phyloP scores from a whole-genome alignment of 2,888 invertebrate genomes.

The Microchrysa polita region DNA sequence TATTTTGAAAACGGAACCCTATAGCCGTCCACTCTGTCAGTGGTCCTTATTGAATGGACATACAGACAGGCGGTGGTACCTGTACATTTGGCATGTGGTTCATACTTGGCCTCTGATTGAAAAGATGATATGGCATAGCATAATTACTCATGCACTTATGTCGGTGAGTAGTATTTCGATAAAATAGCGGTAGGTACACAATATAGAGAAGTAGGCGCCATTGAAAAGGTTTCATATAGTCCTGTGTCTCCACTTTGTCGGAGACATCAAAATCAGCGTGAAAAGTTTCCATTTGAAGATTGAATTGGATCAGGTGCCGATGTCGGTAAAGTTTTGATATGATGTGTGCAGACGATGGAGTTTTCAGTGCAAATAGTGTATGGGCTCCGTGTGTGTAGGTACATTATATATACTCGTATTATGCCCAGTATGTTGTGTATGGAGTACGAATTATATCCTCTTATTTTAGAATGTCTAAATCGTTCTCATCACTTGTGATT shows the following conservation, averaged over 20 bases:
- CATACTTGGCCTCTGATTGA: conserved; percentile 25
- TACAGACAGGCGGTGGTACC: not conserved
- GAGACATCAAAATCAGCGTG: conserved; percentile 36
- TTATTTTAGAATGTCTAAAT: too few species aligned
- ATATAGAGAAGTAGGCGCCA: not conserved
- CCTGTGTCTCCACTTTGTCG: conserved; percentile 16
- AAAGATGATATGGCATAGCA: conserved; percentile 27
- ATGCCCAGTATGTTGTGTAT: too few species aligned
- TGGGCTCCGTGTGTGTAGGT: conserved; percentile 2
- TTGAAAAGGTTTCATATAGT: conserved; percentile 35
- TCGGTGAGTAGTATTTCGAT: conserved; percentile 12
- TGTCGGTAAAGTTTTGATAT: conserved; percentile 21
- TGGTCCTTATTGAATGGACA: not conserved
- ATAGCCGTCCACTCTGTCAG: not conserved
- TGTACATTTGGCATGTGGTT: conserved; percentile 10
- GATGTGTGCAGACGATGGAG: not conserved
- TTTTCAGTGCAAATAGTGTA: not conserved
- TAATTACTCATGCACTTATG: conserved; percentile 29
- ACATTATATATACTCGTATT: not conserved
- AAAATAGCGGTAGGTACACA: too few species aligned
- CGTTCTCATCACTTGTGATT: too few species aligned
- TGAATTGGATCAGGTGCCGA: conserved; percentile 30
- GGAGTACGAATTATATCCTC: too few species aligned
- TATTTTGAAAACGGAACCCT: not conserved
- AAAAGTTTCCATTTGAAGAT: conserved; percentile 42